Conservation (phyloP, 2,888 invertebrate genomes). For the Pecten maximus region DNA sequence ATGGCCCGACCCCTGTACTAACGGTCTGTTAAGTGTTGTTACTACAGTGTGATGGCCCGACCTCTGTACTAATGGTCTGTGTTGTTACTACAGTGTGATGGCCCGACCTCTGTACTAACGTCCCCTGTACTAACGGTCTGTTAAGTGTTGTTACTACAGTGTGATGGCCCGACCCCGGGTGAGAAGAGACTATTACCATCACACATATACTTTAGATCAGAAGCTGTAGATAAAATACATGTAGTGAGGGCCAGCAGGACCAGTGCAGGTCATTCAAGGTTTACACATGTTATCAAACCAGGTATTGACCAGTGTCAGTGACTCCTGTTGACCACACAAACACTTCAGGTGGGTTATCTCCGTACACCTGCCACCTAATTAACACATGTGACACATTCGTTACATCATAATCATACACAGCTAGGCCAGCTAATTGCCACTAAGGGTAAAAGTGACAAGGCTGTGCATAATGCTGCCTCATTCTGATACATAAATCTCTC, state of each 20-base stretch:
- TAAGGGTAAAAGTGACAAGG: background rate
- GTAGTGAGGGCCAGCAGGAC: background rate
- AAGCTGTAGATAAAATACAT: background rate
- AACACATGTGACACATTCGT: background rate
- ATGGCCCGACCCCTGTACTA: too few species aligned
- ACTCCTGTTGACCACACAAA: background rate
- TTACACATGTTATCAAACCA: background rate
- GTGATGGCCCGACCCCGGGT: background rate
- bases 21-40: too few species aligned
- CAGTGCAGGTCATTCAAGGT: background rate
- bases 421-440: background rate
- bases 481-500: background rate
- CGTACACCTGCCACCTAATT: background rate
- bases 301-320: constrained; percentile 23
- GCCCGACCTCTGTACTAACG: too few species aligned
- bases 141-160: background rate
- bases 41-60: too few species aligned
- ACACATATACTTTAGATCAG: background rate
- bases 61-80: too few species aligned
- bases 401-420: constrained; percentile 24
- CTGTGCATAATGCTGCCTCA: background rate
- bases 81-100: too few species aligned
- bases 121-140: background rate
- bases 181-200: background rate
- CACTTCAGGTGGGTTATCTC: background rate